A percentile compares a stretch with the other conserved stretches of the same genome.
These are phyloP conservation scores for Erpetoichthys calabaricus DNA, from an alignment of 2,797 vertebrate species.

Conservation along the genomic window DNA sequence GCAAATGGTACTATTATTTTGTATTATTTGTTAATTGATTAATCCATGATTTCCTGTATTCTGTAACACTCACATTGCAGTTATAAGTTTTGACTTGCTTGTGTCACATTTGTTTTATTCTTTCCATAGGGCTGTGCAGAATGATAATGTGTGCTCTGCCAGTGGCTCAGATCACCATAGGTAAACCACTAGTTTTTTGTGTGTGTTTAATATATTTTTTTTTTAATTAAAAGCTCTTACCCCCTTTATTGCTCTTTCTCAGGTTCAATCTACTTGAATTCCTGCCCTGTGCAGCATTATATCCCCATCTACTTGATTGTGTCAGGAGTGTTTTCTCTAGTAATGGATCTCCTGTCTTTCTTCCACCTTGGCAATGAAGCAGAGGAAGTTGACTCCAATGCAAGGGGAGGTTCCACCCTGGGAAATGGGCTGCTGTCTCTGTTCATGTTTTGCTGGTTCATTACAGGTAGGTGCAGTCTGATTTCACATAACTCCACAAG, in stretches of 20 bases:
- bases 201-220: neutral
- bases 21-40: too few species aligned
- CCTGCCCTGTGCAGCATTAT: constrained; percentile 39
- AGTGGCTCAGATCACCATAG: constrained; percentile 37
- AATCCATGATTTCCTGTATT: too few species aligned
- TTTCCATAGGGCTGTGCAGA: constrained; percentile 30
- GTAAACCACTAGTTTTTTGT: constrained; percentile 26
- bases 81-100: too few species aligned
- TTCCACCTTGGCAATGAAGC: constrained; percentile 25
- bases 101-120: neutral
- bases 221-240: neutral
- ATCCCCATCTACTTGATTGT: constrained; percentile 56
- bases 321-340: constrained; percentile 29
- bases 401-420: constrained; percentile 1
- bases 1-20: too few species aligned
- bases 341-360: constrained; percentile 25
- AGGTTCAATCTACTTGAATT: constrained; percentile 35
- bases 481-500: too few species aligned
- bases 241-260: too few species aligned
- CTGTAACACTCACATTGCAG: too few species aligned
- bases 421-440: constrained; percentile 22
- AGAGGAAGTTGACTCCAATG: neutral
- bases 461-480: constrained; percentile 33
- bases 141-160: constrained; percentile 16
- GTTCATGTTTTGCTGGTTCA: constrained; percentile 48